phyloP scores from a whole-genome alignment of 2,888 invertebrate species.

The Drosophila formosana region DNA sequence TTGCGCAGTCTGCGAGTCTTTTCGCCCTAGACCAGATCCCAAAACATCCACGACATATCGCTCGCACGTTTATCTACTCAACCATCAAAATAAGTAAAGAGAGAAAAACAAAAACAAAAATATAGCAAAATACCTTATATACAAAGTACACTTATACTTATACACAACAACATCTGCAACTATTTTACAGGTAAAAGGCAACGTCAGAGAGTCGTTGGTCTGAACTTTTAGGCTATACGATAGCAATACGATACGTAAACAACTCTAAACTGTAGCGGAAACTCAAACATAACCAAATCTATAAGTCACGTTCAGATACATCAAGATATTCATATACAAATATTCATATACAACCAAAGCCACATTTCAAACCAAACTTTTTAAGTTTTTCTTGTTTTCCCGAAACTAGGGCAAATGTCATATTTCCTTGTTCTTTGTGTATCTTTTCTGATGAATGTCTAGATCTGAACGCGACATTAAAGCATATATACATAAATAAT shows the following conservation, averaged over 20 bases:
- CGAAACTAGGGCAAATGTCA: conserved; percentile 16
- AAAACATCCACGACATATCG: conserved; percentile 61
- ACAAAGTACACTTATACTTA: conserved; percentile 17
- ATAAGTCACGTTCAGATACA: conserved; percentile 40
- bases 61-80: conserved; percentile 55
- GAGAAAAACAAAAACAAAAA: background rate
- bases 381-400: conserved; percentile 22
- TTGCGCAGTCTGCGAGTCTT: conserved; percentile 92
- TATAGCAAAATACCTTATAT: conserved; percentile 53
- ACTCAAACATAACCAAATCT: conserved; percentile 55
- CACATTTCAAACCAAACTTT: conserved; percentile 32
- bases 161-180: conserved; percentile 53
- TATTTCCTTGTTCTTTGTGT: conserved; percentile 21
- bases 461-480: conserved; percentile 41
- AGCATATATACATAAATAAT: conserved; percentile 18
- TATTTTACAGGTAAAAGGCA: conserved; percentile 79
- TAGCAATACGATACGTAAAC: conserved; percentile 40
- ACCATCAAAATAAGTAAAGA: conserved; percentile 36
- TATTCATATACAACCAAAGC: conserved; percentile 36
- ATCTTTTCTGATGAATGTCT: background rate
- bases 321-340: conserved; percentile 19
- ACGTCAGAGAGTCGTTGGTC: conserved; percentile 76
- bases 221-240: conserved; percentile 60
- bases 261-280: conserved; percentile 42
- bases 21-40: conserved; percentile 86